Conservation (phyloP, 1,140 invertebrate genomes). For the Ceratitis capitata region DNA sequence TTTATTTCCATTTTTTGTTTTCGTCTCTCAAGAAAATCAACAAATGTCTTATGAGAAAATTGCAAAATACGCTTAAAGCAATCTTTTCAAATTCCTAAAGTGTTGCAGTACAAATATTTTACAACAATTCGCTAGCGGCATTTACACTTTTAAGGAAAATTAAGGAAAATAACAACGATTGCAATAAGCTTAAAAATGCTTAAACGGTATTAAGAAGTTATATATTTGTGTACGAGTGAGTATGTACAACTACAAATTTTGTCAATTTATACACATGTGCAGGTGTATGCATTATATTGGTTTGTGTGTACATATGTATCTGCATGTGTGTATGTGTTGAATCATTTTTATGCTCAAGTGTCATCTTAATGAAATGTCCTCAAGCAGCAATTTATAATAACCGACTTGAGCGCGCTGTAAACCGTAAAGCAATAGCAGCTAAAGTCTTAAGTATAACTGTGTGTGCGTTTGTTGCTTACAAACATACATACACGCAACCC, state of each 20-base stretch:
- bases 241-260: too few species aligned
- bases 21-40: conserved; percentile 5
- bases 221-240: too few species aligned
- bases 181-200: neutral
- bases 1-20: too few species aligned
- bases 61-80: conserved; percentile 6
- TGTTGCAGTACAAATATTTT: neutral
- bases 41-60: conserved; percentile 4
- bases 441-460: neutral
- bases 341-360: conserved; percentile 20
- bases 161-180: conserved; percentile 15
- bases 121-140: conserved; percentile 8
- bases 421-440: neutral
- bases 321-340: neutral
- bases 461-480: neutral
- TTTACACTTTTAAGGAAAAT: too few species aligned
- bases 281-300: neutral
- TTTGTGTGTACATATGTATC: neutral
- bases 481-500: neutral
- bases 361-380: conserved; percentile 35
- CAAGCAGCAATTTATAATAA: conserved; percentile 38
- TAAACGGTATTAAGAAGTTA: too few species aligned
- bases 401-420: neutral
- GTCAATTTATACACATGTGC: neutral
- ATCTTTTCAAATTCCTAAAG: neutral